These are phyloP conservation scores for Orthonychiurus folsomi DNA, from an alignment of 2,888 invertebrate species.

Conservation along the genomic window DNA sequence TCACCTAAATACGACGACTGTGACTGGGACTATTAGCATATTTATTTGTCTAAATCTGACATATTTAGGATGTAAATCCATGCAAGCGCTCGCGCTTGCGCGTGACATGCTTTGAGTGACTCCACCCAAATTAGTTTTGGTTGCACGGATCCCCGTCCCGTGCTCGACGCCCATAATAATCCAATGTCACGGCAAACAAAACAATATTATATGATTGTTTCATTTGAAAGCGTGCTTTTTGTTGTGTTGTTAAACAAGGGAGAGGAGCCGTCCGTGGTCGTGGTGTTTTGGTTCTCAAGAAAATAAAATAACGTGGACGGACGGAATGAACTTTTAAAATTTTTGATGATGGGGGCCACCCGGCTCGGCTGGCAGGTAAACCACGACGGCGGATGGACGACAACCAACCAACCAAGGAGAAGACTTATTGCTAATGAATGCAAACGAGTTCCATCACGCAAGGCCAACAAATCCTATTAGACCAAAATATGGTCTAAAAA, in stretches of 20 bases:
- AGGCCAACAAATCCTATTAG: constrained; percentile 10
- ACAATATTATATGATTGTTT: too few relatives aligned
- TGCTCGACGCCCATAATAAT: too few relatives aligned
- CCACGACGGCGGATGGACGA: constrained; percentile 34
- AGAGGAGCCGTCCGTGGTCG: too few relatives aligned
- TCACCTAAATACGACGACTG: too few relatives aligned
- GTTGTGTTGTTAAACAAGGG: neutral
- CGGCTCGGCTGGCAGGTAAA: constrained; percentile 37
- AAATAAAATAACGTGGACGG: too few relatives aligned
- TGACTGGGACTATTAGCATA: too few relatives aligned
- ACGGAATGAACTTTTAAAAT: neutral
- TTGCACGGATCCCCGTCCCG: too few relatives aligned
- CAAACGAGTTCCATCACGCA: constrained; percentile 40
- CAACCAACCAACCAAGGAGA: neutral
- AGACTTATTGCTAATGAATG: constrained; percentile 32
- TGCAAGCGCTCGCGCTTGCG: neutral
- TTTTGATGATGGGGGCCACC: constrained; percentile 25
- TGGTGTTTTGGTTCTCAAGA: constrained; percentile 19
- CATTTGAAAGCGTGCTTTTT: too few relatives aligned
- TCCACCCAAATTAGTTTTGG: neutral
- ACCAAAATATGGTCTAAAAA: too few relatives aligned
- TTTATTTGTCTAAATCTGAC: too few relatives aligned
- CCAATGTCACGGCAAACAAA: too few relatives aligned
- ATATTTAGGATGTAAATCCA: too few relatives aligned
- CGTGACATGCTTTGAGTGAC: neutral